Percentiles rank a stretch among this genome's conserved stretches.
phyloP scores from a whole-genome alignment of 2,113 vertebrate species.

The Struthio camelus region DNA sequence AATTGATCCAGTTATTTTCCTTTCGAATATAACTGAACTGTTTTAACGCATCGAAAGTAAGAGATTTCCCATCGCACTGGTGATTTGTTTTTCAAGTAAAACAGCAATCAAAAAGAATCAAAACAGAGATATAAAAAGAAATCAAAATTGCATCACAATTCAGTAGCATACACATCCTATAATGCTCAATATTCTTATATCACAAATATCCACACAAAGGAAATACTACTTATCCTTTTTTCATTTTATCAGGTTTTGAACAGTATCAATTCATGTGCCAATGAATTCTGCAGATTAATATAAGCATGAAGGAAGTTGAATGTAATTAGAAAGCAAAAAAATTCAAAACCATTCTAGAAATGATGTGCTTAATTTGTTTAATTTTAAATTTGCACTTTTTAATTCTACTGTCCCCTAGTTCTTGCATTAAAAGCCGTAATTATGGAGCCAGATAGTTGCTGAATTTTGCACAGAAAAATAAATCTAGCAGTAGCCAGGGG shows the following conservation, averaged over 20 bases:
- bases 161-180: not conserved
- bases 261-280: not conserved
- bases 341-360: not conserved
- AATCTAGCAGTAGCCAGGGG: not conserved
- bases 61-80: not conserved
- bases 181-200: not conserved
- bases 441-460: not conserved
- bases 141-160: not conserved
- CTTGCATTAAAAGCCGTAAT: not conserved
- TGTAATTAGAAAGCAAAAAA: not conserved
- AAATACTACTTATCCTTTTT: not conserved
- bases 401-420: not conserved
- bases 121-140: not conserved
- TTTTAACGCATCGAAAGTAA: not conserved
- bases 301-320: not conserved
- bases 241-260: not conserved
- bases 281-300: not conserved
- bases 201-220: not conserved
- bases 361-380: not conserved
- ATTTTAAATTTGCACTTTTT: not conserved
- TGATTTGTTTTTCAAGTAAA: not conserved
- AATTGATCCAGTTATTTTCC: not conserved
- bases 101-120: not conserved
- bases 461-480: not conserved
- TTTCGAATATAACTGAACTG: not conserved